phyloP scores from a whole-genome alignment of 2,888 invertebrate genomes.

The Nephrotoma guestfalica region DNA sequence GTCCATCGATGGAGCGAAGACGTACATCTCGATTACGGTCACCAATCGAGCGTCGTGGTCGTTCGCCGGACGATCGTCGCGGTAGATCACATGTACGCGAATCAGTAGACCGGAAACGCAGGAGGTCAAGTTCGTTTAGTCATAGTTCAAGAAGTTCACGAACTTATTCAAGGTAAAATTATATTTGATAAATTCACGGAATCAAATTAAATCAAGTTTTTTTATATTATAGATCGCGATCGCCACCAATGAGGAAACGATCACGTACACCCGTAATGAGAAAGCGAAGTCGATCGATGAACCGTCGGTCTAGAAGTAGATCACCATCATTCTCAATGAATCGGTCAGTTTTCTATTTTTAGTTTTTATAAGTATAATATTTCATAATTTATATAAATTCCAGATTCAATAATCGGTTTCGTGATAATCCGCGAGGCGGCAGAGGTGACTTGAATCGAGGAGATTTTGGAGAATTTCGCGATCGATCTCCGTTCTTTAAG shows the following conservation, averaged over 20 bases:
- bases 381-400: neutral
- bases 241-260: constrained; percentile 17
- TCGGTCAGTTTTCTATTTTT: constrained; percentile 14
- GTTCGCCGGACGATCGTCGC: constrained; percentile 32
- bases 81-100: constrained; percentile 26
- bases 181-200: neutral
- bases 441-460: neutral
- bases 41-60: constrained; percentile 15
- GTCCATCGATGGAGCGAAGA: constrained; percentile 20
- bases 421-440: neutral
- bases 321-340: constrained; percentile 17
- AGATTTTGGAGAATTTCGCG: neutral
- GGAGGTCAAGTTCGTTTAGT: constrained; percentile 12
- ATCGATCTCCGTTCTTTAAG: neutral
- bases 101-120: constrained; percentile 18
- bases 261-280: constrained; percentile 15
- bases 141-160: constrained; percentile 15
- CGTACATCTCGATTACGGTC: constrained; percentile 21
- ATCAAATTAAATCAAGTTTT: neutral
- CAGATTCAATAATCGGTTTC: neutral
- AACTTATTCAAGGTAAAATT: constrained; percentile 15
- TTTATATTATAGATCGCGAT: constrained; percentile 15
- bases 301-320: constrained; percentile 20
- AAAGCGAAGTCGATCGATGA: neutral
- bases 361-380: neutral